Conservation (phyloP, 2,113 vertebrate genomes). For the Oncorhynchus mykiss region DNA sequence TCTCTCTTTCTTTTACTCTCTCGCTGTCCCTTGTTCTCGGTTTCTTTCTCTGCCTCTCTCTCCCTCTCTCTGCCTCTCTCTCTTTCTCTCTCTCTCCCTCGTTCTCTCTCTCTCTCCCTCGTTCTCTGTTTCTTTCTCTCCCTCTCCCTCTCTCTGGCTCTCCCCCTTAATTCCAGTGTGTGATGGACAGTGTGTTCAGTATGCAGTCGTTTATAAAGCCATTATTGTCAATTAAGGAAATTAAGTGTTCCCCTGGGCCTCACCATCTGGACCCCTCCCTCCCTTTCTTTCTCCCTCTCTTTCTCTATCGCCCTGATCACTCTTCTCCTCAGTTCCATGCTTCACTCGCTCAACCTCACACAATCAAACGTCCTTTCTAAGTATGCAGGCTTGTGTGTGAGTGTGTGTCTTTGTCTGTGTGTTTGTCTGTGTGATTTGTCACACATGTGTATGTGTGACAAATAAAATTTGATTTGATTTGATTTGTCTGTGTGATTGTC, state of each 20-base stretch:
- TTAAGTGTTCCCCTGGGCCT: constrained; percentile 74
- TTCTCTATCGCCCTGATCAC: constrained; percentile 11
- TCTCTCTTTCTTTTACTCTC: too few relatives aligned
- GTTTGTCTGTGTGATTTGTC: too few relatives aligned
- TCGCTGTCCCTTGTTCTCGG: too few relatives aligned
- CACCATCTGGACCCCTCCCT: constrained; percentile 66
- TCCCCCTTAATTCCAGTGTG: constrained; percentile 57
- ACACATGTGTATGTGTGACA: too few relatives aligned
- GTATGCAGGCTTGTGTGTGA: not conserved
- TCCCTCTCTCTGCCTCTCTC: too few relatives aligned
- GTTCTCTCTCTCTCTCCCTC: not conserved
- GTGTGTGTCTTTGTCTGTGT: not conserved
- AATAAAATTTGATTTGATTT: too few relatives aligned
- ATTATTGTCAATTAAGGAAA: constrained; percentile 81
- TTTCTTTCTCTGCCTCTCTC: too few relatives aligned
- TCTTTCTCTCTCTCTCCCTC: too few relatives aligned
- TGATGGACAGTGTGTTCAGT: constrained; percentile 68
- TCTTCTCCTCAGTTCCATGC: not conserved
- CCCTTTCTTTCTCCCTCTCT: constrained; percentile 12
- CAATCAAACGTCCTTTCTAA: too few relatives aligned
- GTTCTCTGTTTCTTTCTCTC: constrained; percentile 6
- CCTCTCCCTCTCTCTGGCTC: constrained; percentile 45
- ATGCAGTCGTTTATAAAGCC: constrained; percentile 74
- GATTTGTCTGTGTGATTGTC: too few relatives aligned
- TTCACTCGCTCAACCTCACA: too few relatives aligned